Evolutionary conservation across 1,140 invertebrate genomes (phyloP), one percentile per base, ranked within the genome.

Genomic region (Tetramorium simillimum): DNA sequence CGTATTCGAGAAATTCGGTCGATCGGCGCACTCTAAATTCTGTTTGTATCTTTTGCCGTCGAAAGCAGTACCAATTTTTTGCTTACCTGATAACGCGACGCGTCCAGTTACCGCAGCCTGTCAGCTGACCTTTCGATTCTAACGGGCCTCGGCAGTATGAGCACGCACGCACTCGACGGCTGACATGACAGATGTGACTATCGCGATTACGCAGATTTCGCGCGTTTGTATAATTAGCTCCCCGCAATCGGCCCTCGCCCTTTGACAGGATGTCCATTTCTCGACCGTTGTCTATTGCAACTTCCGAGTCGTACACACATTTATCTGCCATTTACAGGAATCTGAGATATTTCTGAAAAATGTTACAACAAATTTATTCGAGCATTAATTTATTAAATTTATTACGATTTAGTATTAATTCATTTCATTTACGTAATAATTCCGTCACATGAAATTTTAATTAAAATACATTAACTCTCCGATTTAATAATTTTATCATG

Each of bases 111-210:
- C 53, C 56, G 56, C 18, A 51, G 62, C 28, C 67, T 76, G 81
- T 90, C 87, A 87, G 87, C 89, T 91, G 87, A 91, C 78, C 87
- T 91, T 91, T 80, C 40, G 24, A 69, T 65, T 51, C 67, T 72
- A 76, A 62, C 37, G 60, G 43, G 88, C 43, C 85, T 76, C 86
- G 78, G 78, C 82, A 86, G 82, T 85, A 75, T 70, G 69, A 88
- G 56, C 67, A 81, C 67, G 78, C 87, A 89, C 72, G 49, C 49
- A 76, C 37, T 76, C 56, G 40, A 51, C 49, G 37, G 76, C 46
- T 56, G 75, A 70, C 85, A 56, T 62, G 75, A 70, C 67, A 56
- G 28, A 69, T 65, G 16, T 33, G 51, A 53, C 16, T 18, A 33
- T 75, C 58, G 70, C 67, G 49, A 37, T 77, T 40, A 53, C 43